phyloP scores from a whole-genome alignment of 2,797 vertebrate species.

The Melanotaenia pygmaea region DNA sequence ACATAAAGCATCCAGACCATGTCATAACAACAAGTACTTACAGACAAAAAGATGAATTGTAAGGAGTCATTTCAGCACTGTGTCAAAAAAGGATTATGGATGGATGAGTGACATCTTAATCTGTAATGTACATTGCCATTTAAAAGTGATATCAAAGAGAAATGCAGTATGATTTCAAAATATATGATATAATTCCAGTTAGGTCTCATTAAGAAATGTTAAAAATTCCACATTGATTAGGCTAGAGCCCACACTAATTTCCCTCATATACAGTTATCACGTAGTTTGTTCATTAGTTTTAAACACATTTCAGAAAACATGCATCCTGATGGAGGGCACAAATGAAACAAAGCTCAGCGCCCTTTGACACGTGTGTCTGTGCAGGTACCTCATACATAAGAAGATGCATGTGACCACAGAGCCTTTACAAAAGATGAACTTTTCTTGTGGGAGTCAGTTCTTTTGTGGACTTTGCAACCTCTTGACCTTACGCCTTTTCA shows the following conservation, averaged over 20 bases:
- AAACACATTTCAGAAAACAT: background rate
- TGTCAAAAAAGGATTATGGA: too few relatives aligned
- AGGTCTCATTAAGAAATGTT: too few relatives aligned
- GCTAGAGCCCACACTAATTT: background rate
- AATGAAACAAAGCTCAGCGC: background rate
- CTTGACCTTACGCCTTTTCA: slow-evolving; percentile 41
- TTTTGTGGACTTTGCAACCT: slow-evolving; percentile 48
- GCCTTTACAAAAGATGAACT: slow-evolving; percentile 47
- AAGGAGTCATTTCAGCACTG: too few relatives aligned
- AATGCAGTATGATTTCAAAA: too few relatives aligned
- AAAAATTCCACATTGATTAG: too few relatives aligned
- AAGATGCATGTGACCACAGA: slow-evolving; percentile 22
- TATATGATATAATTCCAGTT: too few relatives aligned
- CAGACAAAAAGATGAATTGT: too few relatives aligned
- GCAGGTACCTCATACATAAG: background rate
- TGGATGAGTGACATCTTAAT: too few relatives aligned
- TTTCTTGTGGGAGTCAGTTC: slow-evolving; percentile 51
- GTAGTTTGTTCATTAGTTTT: background rate
- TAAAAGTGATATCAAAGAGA: too few relatives aligned
- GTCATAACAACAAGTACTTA: too few relatives aligned
- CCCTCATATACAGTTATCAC: background rate
- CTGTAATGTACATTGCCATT: too few relatives aligned
- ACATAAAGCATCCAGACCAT: too few relatives aligned
- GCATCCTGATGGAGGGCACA: background rate
- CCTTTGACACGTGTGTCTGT: background rate